Evolutionary conservation across 1,140 invertebrate species (phyloP).

Genomic region (Branchinecta lynchi): DNA sequence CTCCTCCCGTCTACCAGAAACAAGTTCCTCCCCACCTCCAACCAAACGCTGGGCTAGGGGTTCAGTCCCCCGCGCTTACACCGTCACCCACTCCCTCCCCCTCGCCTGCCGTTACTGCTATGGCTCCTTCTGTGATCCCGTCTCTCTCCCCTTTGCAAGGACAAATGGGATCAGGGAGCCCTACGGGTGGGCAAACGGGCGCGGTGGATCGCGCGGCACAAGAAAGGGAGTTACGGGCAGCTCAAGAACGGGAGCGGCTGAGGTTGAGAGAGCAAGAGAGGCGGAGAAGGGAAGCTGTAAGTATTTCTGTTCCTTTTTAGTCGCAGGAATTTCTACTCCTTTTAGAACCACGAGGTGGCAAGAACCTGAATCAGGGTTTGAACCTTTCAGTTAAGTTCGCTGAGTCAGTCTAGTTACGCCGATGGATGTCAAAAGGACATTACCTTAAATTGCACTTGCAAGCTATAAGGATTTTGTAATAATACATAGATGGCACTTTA

Average conservation of each 20-base stretch:
- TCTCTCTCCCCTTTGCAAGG: slow-evolving; percentile 15
- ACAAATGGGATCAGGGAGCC: slow-evolving; percentile 19
- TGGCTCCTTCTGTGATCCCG: slow-evolving; percentile 20
- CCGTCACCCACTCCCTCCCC: slow-evolving; percentile 22
- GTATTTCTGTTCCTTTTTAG: slow-evolving; percentile 29
- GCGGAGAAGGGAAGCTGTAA: slow-evolving; percentile 74
- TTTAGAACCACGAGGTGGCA: too few relatives aligned
- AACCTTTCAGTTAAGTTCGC: too few relatives aligned
- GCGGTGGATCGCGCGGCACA: slow-evolving; percentile 10
- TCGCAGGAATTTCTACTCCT: too few relatives aligned
- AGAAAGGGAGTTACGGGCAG: slow-evolving; percentile 1
- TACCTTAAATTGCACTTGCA: too few relatives aligned
- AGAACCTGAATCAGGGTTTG: too few relatives aligned
- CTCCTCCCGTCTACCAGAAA: slow-evolving; percentile 20
- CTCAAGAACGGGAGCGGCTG: slow-evolving; percentile 45
- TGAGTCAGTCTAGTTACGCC: too few relatives aligned
- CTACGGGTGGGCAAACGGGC: slow-evolving; percentile 12
- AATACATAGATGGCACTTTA: too few relatives aligned
- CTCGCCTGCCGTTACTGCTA: slow-evolving; percentile 12
- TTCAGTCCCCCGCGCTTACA: slow-evolving; percentile 20
- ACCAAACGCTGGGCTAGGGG: slow-evolving; percentile 15
- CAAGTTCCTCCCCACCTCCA: slow-evolving; percentile 20
- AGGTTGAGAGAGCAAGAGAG: slow-evolving; percentile 72
- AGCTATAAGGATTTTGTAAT: too few relatives aligned
- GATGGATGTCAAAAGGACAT: too few relatives aligned